These are phyloP conservation scores for Typhlichthys eigenmanni DNA, from an alignment of 2,797 vertebrate genomes.

Conservation along the genomic window DNA sequence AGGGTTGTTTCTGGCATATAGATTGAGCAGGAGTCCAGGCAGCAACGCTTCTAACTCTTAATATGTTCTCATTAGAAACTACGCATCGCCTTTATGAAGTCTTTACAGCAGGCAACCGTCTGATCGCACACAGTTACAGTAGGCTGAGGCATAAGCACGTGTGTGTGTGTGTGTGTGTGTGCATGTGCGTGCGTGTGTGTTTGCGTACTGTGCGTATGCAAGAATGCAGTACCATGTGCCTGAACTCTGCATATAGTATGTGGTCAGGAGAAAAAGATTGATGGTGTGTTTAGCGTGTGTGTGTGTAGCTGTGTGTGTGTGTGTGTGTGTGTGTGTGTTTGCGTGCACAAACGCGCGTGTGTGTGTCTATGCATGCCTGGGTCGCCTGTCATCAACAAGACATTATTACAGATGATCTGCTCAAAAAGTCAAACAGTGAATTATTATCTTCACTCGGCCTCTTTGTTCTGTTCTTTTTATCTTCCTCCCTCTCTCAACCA, in stretches of 20 bases:
- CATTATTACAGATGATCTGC: neutral
- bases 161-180: constrained; percentile 1
- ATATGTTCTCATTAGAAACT: neutral
- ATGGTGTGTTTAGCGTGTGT: constrained; percentile 6
- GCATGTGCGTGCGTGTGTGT: neutral
- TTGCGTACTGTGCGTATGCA: too few species aligned
- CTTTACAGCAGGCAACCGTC: too few species aligned
- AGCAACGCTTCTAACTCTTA: constrained; percentile 62
- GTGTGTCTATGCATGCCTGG: neutral
- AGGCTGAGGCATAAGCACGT: neutral
- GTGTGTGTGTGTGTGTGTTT: neutral
- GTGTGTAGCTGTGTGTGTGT: neutral
- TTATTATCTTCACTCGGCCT: constrained; percentile 1
- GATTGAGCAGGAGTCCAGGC: constrained; percentile 54
- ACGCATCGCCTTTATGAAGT: too few species aligned
- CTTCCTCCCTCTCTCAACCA: neutral
- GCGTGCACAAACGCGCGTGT: neutral
- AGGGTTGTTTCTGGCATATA: constrained; percentile 66
- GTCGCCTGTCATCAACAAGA: constrained; percentile 4
- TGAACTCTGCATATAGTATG: too few species aligned
- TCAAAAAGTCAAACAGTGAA: neutral
- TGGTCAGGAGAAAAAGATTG: too few species aligned
- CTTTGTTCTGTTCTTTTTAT: constrained; percentile 2
- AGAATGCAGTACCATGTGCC: too few species aligned
- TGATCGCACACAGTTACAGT: too few species aligned